Percentiles rank a stretch among this genome's conserved stretches.
Conservation (phyloP, 1,140 invertebrate genomes). For the Callitettix versicolor region DNA sequence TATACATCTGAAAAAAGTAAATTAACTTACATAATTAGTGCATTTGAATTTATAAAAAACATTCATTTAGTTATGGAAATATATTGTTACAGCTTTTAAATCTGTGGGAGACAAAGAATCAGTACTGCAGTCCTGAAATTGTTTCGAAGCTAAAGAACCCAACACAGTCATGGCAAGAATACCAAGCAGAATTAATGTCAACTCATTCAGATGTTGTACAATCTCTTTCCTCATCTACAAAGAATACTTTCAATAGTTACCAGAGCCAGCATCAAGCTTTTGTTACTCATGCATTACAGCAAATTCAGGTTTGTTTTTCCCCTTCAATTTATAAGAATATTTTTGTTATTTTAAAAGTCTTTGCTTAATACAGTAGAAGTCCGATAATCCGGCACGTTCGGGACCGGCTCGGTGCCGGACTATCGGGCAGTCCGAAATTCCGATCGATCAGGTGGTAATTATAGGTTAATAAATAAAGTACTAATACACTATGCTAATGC, state of each 20-base stretch:
- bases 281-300: slow-evolving; percentile 77
- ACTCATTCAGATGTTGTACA: slow-evolving; percentile 65
- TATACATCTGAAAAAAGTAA: too few species aligned
- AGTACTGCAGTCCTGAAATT: slow-evolving; percentile 78
- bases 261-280: slow-evolving; percentile 93
- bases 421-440: too few species aligned
- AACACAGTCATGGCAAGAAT: slow-evolving; percentile 66
- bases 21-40: too few species aligned
- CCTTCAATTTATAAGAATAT: background rate
- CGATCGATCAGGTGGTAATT: too few species aligned
- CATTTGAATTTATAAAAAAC: too few species aligned
- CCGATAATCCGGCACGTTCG: too few species aligned
- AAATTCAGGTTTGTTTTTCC: slow-evolving; percentile 52
- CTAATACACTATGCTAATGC: too few species aligned
- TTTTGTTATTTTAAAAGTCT: background rate
- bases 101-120: slow-evolving; percentile 91
- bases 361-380: too few species aligned
- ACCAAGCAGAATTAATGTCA: slow-evolving; percentile 69
- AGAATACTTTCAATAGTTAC: slow-evolving; percentile 67
- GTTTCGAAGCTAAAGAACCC: slow-evolving; percentile 76
- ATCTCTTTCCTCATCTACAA: slow-evolving; percentile 60
- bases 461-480: too few species aligned
- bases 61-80: too few species aligned
- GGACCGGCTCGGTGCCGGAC: too few species aligned
- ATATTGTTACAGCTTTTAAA: slow-evolving; percentile 65